Evolutionary conservation across 2,797 vertebrate species (phyloP).

Genomic region (Podargus strigoides): DNA sequence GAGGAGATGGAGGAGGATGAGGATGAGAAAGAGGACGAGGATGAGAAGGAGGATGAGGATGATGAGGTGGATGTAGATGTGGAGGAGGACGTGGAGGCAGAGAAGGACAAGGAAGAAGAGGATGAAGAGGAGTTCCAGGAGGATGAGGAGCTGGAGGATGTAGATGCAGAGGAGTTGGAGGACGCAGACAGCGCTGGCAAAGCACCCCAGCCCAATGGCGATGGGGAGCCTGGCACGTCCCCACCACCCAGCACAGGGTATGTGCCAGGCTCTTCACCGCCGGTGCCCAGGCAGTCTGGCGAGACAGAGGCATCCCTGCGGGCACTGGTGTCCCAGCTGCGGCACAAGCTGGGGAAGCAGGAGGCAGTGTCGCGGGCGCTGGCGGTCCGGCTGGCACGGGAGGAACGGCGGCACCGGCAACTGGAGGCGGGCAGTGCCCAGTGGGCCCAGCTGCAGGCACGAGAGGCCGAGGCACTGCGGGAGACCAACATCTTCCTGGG

Average conservation of each 20-base stretch:
- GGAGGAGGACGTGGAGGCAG: neutral
- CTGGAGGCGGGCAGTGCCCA: neutral
- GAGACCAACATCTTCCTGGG: conserved; percentile 26
- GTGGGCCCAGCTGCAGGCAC: neutral
- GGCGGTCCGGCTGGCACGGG: neutral
- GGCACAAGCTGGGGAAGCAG: neutral
- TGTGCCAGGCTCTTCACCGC: neutral
- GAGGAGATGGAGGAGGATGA: no score
- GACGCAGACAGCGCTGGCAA: fast-evolving
- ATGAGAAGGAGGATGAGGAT: neutral
- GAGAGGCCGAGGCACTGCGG: neutral
- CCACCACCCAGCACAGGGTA: fast-evolving
- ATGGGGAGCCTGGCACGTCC: fast-evolving
- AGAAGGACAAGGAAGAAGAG: neutral
- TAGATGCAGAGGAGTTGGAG: neutral
- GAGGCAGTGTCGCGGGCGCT: neutral
- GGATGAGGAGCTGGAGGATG: neutral
- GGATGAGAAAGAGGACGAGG: neutral
- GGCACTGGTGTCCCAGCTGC: neutral
- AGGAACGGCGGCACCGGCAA: neutral
- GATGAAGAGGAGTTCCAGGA: neutral
- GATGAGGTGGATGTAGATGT: neutral
- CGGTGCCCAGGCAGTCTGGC: fast-evolving
- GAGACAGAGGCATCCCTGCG: neutral
- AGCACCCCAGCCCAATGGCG: neutral